These are phyloP conservation scores for Hipposideros larvatus DNA, from an alignment of 2,797 vertebrate genomes.

Conservation along the genomic window DNA sequence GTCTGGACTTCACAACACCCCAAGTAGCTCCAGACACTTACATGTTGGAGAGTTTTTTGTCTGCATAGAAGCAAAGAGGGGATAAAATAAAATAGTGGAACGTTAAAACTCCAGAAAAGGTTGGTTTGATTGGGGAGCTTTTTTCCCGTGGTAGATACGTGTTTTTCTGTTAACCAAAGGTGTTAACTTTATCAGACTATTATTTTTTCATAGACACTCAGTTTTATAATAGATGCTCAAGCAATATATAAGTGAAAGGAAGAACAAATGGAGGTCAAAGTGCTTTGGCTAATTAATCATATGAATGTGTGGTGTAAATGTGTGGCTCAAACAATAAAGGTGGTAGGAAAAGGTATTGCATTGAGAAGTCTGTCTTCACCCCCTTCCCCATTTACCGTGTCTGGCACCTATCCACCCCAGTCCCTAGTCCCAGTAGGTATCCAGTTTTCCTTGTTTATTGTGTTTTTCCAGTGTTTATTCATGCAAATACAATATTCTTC, in stretches of 20 bases:
- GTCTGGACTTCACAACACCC: neutral
- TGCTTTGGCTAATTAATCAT: neutral
- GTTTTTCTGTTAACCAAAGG: neutral
- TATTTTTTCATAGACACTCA: neutral
- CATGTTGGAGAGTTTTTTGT: neutral
- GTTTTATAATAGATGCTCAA: neutral
- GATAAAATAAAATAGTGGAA: neutral
- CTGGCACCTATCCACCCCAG: too few species aligned
- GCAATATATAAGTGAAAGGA: neutral
- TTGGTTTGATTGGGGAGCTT: neutral
- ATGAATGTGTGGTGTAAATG: neutral
- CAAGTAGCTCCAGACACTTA: fast-evolving
- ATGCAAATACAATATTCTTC: neutral
- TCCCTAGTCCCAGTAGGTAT: neutral
- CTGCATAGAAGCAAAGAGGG: neutral
- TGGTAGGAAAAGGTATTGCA: neutral
- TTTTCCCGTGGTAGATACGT: neutral
- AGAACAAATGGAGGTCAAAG: neutral
- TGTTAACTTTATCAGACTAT: too few species aligned
- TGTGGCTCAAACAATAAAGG: neutral
- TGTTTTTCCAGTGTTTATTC: too few species aligned
- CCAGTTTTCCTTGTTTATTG: neutral
- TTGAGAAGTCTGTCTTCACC: neutral
- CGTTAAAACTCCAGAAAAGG: neutral
- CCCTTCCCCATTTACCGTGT: neutral